A percentile compares a stretch with the other conserved stretches of the same genome.
These are phyloP conservation scores for Alouatta palliata DNA, from an alignment of 2,113 vertebrate species.

Conservation along the genomic window DNA sequence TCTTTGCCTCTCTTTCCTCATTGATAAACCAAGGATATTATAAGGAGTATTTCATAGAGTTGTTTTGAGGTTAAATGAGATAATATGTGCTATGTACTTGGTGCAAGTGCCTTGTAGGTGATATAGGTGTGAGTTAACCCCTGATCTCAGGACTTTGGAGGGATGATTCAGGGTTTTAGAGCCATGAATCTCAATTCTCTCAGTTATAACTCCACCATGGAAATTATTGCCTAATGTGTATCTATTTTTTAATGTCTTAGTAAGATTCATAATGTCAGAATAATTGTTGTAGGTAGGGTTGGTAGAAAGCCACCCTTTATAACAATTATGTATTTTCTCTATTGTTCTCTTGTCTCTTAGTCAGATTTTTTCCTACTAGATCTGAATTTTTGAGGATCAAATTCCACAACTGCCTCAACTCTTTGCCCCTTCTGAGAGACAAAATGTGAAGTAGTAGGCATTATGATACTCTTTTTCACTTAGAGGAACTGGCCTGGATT, in stretches of 20 bases:
- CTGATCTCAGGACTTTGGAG: not conserved
- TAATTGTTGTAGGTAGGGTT: not conserved
- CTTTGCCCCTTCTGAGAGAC: not conserved
- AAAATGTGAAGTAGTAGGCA: not conserved
- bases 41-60: not conserved
- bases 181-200: not conserved
- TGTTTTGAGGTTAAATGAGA: not conserved
- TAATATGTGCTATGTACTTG: not conserved
- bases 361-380: not conserved
- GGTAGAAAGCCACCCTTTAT: not conserved
- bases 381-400: not conserved
- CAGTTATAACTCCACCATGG: not conserved
- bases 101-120: not conserved
- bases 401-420: not conserved
- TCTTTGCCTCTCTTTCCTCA: not conserved
- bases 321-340: not conserved
- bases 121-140: not conserved
- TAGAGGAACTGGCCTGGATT: not conserved
- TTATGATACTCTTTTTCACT: not conserved
- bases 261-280: not conserved
- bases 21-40: not conserved
- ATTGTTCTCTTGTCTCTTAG: not conserved
- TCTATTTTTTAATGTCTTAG: not conserved
- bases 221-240: not conserved
- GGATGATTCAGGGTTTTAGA: not conserved